These are phyloP conservation scores for Proctacanthus coquilletti DNA, from an alignment of 1,140 invertebrate species.

Conservation along the genomic window DNA sequence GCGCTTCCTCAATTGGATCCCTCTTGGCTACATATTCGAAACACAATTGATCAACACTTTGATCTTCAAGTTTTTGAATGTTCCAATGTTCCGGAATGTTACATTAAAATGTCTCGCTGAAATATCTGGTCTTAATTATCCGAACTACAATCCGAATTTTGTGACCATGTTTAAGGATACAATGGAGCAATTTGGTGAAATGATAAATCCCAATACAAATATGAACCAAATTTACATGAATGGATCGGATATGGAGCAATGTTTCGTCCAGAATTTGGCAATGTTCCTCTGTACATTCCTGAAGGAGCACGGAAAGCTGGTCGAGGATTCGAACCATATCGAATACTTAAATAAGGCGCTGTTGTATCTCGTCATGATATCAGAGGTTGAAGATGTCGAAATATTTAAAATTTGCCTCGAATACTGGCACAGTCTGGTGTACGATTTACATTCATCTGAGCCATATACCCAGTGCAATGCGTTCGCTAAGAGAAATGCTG, in stretches of 20 bases:
- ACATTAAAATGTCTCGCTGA: conserved; percentile 97
- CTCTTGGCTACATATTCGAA: conserved; percentile 98
- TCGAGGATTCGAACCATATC: conserved; percentile 63
- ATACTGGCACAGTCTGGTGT: conserved; percentile 91
- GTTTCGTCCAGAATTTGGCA: conserved; percentile 97
- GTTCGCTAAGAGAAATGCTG: conserved; percentile 27
- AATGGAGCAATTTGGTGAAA: conserved; percentile 80
- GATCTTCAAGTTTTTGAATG: conserved; percentile 93
- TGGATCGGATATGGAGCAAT: conserved; percentile 93
- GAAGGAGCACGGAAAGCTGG: conserved; percentile 83
- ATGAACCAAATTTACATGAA: conserved; percentile 85
- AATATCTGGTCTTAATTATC: conserved; percentile 78
- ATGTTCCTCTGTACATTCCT: conserved; percentile 94
- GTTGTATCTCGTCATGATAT: conserved; percentile 90
- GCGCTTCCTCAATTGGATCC: conserved; percentile 98
- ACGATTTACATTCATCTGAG: conserved; percentile 77
- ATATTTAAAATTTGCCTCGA: conserved; percentile 99
- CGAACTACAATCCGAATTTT: conserved; percentile 88
- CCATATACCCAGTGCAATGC: conserved; percentile 35
- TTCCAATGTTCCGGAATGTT: conserved; percentile 96
- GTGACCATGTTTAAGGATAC: conserved; percentile 75
- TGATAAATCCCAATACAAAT: conserved; percentile 80
- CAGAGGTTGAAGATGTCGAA: conserved; percentile 97
- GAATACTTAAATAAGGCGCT: conserved; percentile 67
- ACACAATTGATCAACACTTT: conserved; percentile 91